A percentile compares a stretch with the other conserved stretches of the same genome.
Evolutionary conservation across 1,140 invertebrate genomes (phyloP).

Genomic region (Trichogramma pretiosum): DNA sequence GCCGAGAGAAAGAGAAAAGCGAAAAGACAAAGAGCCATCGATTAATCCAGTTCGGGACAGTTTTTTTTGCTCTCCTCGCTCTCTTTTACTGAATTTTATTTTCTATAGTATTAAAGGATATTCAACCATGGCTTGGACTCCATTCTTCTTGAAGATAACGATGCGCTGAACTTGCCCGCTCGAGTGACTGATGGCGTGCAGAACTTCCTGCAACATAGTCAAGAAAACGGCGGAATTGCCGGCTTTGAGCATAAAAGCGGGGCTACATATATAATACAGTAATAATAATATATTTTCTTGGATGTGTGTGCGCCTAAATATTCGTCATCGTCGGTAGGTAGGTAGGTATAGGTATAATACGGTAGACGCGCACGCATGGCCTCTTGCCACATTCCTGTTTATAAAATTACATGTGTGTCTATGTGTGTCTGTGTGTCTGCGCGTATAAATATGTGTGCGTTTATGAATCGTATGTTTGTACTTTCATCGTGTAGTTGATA

Average conservation of each 20-base stretch:
- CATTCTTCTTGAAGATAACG: conserved; percentile 98
- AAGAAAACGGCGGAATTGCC: neutral
- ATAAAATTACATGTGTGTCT: neutral
- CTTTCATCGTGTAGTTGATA: conserved; percentile 28
- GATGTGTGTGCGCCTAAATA: too few species aligned
- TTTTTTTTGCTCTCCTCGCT: too few species aligned
- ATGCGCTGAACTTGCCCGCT: conserved; percentile 95
- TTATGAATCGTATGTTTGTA: conserved; percentile 24
- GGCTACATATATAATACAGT: neutral
- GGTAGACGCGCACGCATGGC: too few species aligned
- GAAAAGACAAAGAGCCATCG: too few species aligned
- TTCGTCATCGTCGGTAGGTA: too few species aligned
- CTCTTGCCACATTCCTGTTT: neutral
- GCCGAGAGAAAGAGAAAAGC: too few species aligned
- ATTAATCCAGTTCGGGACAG: too few species aligned
- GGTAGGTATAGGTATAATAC: too few species aligned
- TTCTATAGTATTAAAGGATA: too few species aligned
- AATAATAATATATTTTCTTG: too few species aligned
- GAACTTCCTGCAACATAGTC: conserved; percentile 87
- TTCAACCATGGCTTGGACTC: conserved; percentile 98
- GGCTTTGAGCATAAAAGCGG: neutral
- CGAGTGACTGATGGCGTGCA: conserved; percentile 91
- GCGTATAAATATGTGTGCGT: neutral
- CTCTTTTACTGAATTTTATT: too few species aligned
- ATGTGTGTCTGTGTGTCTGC: too few species aligned